Evolutionary conservation across 2,888 invertebrate species (phyloP).

Genomic region (Agrotis segetum): DNA sequence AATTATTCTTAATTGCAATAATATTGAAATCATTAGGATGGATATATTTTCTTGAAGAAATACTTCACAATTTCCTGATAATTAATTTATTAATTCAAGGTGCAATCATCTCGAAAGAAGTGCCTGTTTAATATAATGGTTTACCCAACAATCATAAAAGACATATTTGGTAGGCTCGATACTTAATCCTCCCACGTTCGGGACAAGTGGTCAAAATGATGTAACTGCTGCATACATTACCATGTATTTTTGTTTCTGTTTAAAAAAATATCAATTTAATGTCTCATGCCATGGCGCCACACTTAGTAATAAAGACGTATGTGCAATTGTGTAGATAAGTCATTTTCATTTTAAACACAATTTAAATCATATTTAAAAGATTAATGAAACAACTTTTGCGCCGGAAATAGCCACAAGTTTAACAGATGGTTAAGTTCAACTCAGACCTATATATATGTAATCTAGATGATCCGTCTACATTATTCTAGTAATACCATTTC

Average conservation of each 20-base stretch:
- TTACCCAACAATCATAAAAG: slow-evolving; percentile 21
- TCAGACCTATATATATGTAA: too few species aligned
- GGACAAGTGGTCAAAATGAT: slow-evolving; percentile 27
- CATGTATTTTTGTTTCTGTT: slow-evolving; percentile 8
- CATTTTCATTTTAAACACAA: neutral
- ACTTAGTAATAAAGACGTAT: neutral
- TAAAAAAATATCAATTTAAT: neutral
- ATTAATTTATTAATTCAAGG: slow-evolving; percentile 31
- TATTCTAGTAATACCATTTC: neutral
- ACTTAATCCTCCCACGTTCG: slow-evolving; percentile 44
- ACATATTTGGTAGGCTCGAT: slow-evolving; percentile 36
- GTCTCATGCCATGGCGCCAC: neutral
- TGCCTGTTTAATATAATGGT: slow-evolving; percentile 28
- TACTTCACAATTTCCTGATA: neutral
- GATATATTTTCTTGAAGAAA: too few species aligned
- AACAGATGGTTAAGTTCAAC: neutral
- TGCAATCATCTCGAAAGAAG: neutral
- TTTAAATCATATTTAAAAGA: neutral
- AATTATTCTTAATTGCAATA: too few species aligned
- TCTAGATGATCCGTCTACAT: too few species aligned
- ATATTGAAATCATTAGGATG: too few species aligned
- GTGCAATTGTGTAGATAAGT: neutral
- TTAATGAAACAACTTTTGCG: neutral
- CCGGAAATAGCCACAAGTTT: neutral
- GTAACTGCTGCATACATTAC: slow-evolving; percentile 26